These are phyloP conservation scores for Eublepharis macularius DNA, from an alignment of 2,113 vertebrate species.

Conservation along the genomic window DNA sequence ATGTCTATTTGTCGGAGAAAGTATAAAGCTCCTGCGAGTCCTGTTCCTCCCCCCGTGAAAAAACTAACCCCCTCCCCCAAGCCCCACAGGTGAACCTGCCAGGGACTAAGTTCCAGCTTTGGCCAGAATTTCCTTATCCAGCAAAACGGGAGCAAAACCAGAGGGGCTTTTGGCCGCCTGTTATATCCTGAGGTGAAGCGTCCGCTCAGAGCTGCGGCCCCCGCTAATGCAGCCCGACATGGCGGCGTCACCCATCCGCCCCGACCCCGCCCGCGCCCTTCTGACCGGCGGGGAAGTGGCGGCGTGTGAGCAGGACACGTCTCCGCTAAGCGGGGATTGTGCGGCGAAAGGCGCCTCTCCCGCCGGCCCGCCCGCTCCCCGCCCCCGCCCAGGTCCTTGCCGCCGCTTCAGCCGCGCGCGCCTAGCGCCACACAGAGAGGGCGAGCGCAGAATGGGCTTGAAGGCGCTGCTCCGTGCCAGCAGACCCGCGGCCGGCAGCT, in stretches of 20 bases:
- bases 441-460: constrained; percentile 20
- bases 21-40: not conserved
- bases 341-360: constrained; percentile 72
- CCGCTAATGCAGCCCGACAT: not conserved
- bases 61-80: no score
- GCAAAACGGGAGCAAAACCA: not conserved
- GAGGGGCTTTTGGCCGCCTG: not conserved
- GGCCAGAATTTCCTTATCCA: not conserved
- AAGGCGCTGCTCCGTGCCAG: constrained; percentile 28
- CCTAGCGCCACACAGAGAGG: not conserved
- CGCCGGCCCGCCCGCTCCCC: not conserved
- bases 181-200: not conserved
- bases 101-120: not conserved
- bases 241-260: not conserved
- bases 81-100: constrained; percentile 17
- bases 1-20: not conserved
- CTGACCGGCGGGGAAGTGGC: not conserved
- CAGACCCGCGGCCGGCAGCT: constrained; percentile 46
- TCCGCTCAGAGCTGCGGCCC: not conserved
- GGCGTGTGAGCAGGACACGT: not conserved
- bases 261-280: not conserved
- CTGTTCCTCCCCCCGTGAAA: not conserved
- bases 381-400: constrained; percentile 22
- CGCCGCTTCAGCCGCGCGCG: constrained; percentile 42
- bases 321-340: constrained; percentile 69